Base-by-base conservation (phyloP, 2,113 vertebrate genomes). In the Proteles cristata region DNA sequence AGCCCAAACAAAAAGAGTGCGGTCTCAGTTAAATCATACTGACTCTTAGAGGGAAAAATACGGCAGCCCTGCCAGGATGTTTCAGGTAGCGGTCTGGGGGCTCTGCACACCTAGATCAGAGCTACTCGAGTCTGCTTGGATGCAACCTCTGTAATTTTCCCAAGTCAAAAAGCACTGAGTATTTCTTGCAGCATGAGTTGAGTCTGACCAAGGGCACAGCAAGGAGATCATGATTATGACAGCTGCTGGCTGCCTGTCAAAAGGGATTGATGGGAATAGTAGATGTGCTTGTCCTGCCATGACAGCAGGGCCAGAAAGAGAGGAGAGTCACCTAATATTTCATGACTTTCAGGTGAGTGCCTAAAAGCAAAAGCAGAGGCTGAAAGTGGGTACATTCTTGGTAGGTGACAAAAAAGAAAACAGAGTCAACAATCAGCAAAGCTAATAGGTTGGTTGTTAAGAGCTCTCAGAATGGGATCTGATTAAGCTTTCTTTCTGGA, bases 261-360 rank as follows among this genome's bases (percentile, higher is more conserved):
- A 96, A 96, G 81, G 66, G 39, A 97, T 96, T 88, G 93, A 86
- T 95, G 88, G 82, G 74, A 50, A 85, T 94, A 95, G 68, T 86
- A 86, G 79, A 92, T 77, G 55, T 82, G 77, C 31, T 82, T 91
- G 94, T 83, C 68, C 12, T 96, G 48, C 55, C 48, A 5, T 82
- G 97, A 88, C 87, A 96, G 90, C 88, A 95, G 81, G 84, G 48
- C 71, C 68, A 95, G 80, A 89, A 53, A 76, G 63, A 86, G 21
- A 96, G 33, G 81, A 95, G 83, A 96, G 58, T 83, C 96, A n/a
- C 50, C 94, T 93, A 83, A 74, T 77, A 58, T 74, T 93, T 85
- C 58, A 16, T 68, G 65, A 92, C 74, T 65, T 48, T 45, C 96
- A 96, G 97, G 97, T 97, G 97, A 97, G 96, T 97, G 88, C 28